These are phyloP conservation scores for Habropoda laboriosa DNA, from an alignment of 1,140 invertebrate species.

Conservation along the genomic window DNA sequence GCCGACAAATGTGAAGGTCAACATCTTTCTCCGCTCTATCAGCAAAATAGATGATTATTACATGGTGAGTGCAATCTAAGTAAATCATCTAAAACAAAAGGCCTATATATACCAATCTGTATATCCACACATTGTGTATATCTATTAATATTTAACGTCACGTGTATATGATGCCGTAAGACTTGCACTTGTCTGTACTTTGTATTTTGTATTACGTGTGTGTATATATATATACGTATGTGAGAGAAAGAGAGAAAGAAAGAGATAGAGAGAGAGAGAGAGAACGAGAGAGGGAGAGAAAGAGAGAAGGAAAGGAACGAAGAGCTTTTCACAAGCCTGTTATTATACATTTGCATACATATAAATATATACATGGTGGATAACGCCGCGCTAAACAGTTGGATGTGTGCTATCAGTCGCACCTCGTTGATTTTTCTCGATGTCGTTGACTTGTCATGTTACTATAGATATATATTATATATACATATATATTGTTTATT, in stretches of 20 bases:
- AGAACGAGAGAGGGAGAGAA: too few species aligned
- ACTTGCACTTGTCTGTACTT: constrained; percentile 76
- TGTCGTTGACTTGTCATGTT: constrained; percentile 76
- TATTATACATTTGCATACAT: constrained; percentile 26
- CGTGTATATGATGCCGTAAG: constrained; percentile 75
- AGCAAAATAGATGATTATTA: constrained; percentile 99
- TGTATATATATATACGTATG: constrained; percentile 66
- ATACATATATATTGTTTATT: background rate
- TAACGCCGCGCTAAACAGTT: constrained; percentile 65
- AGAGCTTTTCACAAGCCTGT: constrained; percentile 1
- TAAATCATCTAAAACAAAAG: constrained; percentile 73
- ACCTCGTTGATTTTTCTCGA: constrained; percentile 76
- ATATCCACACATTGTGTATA: constrained; percentile 77
- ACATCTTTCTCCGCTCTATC: constrained; percentile 97
- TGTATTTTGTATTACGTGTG: constrained; percentile 70
- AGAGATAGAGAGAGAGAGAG: too few species aligned
- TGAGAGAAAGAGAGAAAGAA: too few species aligned
- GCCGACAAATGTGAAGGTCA: constrained; percentile 92
- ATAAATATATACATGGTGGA: constrained; percentile 33
- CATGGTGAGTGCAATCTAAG: constrained; percentile 92
- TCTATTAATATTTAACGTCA: constrained; percentile 70
- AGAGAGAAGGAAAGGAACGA: background rate
- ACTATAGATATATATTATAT: constrained; percentile 21
- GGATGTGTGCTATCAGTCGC: constrained; percentile 76
- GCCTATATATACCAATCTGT: constrained; percentile 72